Evolutionary conservation across 1,140 invertebrate species (phyloP).

Genomic region (Amphibalanus amphitrite): DNA sequence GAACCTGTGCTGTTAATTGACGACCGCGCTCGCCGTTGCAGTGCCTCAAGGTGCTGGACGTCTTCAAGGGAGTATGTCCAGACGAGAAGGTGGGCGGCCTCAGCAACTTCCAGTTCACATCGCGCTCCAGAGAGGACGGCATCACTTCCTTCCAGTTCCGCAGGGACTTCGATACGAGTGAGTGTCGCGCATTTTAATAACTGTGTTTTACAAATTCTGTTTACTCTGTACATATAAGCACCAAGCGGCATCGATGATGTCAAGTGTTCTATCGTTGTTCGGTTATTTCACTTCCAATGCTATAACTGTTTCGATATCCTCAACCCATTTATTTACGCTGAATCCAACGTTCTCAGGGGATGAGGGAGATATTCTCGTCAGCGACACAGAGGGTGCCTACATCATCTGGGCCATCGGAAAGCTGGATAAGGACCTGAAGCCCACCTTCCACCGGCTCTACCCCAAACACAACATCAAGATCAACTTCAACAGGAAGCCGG

Average conservation of each 20-base stretch:
- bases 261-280: too few species aligned
- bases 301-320: too few species aligned
- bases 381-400: slow-evolving; percentile 38
- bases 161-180: slow-evolving; percentile 16
- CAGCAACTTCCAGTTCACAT: slow-evolving; percentile 33
- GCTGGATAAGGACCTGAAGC: slow-evolving; percentile 56
- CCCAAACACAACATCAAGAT: slow-evolving; percentile 47
- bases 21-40: slow-evolving; percentile 23
- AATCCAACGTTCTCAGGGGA: background rate
- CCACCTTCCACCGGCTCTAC: slow-evolving; percentile 64
- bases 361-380: slow-evolving; percentile 9
- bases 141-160: slow-evolving; percentile 35
- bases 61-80: slow-evolving; percentile 66
- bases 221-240: too few species aligned
- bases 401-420: slow-evolving; percentile 71
- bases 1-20: background rate
- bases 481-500: slow-evolving; percentile 37
- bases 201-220: too few species aligned
- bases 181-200: too few species aligned
- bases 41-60: slow-evolving; percentile 67
- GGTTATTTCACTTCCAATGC: too few species aligned
- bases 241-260: too few species aligned
- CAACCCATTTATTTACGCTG: too few species aligned
- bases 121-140: slow-evolving; percentile 39
- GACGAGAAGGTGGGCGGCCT: slow-evolving; percentile 56